phyloP scores from a whole-genome alignment of 1,140 invertebrate species.

The Battus philenor region DNA sequence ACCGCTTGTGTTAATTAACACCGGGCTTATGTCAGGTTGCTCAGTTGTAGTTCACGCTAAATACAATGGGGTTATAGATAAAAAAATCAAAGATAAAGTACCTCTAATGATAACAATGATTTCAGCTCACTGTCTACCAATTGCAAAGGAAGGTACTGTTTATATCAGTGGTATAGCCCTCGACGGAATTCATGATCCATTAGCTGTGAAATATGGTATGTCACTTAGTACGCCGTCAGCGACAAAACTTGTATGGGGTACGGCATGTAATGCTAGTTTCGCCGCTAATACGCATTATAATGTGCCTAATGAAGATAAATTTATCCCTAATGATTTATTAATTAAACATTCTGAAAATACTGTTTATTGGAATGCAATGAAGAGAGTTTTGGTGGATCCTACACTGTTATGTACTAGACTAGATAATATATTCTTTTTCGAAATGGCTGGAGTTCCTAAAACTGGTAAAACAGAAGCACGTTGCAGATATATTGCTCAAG shows the following conservation, averaged over 20 bases:
- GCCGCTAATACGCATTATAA: conserved; percentile 38
- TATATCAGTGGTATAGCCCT: conserved; percentile 46
- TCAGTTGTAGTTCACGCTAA: conserved; percentile 27
- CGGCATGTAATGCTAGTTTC: conserved; percentile 37
- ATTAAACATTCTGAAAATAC: conserved; percentile 33
- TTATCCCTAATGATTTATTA: conserved; percentile 37
- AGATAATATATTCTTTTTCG: conserved; percentile 38
- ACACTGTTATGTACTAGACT: conserved; percentile 31
- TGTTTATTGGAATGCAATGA: conserved; percentile 60
- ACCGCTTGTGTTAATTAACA: conserved; percentile 32
- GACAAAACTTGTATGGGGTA: conserved; percentile 49
- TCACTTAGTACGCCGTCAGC: conserved; percentile 37
- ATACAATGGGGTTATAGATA: conserved; percentile 20
- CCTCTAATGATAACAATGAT: conserved; percentile 54
- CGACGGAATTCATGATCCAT: conserved; percentile 31
- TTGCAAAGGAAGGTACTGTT: conserved; percentile 45
- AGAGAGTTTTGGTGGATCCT: conserved; percentile 47
- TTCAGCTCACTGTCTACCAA: conserved; percentile 55
- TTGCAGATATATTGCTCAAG: conserved; percentile 52
- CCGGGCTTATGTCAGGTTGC: conserved; percentile 33
- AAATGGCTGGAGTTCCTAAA: conserved; percentile 57
- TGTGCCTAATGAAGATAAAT: conserved; percentile 45
- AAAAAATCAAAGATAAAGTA: conserved; percentile 27
- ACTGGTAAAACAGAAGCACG: conserved; percentile 53
- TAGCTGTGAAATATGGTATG: conserved; percentile 50